Evolutionary conservation across 2,888 invertebrate species (phyloP).

Genomic region (Acanthopleura granulata): DNA sequence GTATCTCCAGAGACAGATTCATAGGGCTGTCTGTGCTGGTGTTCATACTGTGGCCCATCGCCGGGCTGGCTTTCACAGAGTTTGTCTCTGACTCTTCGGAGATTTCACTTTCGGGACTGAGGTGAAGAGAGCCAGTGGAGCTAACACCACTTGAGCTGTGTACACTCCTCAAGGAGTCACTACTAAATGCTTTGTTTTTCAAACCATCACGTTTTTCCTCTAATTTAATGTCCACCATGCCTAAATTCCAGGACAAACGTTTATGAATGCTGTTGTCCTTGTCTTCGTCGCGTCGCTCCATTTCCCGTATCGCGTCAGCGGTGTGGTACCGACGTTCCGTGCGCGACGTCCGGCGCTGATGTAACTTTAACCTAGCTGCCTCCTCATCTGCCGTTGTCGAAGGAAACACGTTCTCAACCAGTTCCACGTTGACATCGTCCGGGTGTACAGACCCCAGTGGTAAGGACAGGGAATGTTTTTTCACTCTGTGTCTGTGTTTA

Average conservation of each 20-base stretch:
- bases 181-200: slow-evolving; percentile 61
- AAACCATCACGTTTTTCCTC: slow-evolving; percentile 48
- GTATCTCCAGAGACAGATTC: background rate
- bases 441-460: background rate
- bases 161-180: slow-evolving; percentile 69
- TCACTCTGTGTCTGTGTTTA: background rate
- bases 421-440: background rate
- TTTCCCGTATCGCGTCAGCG: slow-evolving; percentile 78
- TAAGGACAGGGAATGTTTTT: slow-evolving; percentile 1
- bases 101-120: slow-evolving; percentile 60
- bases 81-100: slow-evolving; percentile 48
- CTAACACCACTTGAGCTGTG: slow-evolving; percentile 71
- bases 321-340: slow-evolving; percentile 75
- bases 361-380: slow-evolving; percentile 53
- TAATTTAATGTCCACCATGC: slow-evolving; percentile 61
- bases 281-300: slow-evolving; percentile 57
- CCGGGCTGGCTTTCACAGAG: slow-evolving; percentile 6
- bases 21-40: background rate
- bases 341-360: slow-evolving; percentile 57
- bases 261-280: slow-evolving; percentile 74
- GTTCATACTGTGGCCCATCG: background rate
- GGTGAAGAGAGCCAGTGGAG: slow-evolving; percentile 69
- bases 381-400: slow-evolving; percentile 33
- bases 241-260: slow-evolving; percentile 76
- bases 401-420: background rate